Evolutionary conservation across 2,888 invertebrate genomes (phyloP).

Genomic region (Lampropteryx suffumata): DNA sequence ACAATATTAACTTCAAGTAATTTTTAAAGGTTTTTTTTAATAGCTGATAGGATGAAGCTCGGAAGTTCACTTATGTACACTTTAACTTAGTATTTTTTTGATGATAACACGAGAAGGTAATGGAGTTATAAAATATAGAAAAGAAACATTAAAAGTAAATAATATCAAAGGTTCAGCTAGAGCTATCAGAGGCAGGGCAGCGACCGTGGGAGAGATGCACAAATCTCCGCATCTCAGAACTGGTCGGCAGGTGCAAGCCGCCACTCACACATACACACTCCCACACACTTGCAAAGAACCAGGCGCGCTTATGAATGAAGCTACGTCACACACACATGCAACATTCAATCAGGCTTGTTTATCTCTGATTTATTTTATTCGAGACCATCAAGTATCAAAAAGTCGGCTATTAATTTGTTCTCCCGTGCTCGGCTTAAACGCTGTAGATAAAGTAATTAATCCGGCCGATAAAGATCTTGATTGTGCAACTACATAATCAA

Average conservation of each 20-base stretch:
- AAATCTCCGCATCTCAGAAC: conserved; percentile 83
- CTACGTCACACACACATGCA: conserved; percentile 49
- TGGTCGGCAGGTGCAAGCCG: conserved; percentile 79
- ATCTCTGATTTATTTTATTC: conserved; percentile 81
- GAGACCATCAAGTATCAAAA: conserved; percentile 70
- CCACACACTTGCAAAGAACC: conserved; percentile 50
- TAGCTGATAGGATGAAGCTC: too few relatives aligned
- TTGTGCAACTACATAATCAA: conserved; percentile 38
- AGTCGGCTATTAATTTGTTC: conserved; percentile 77
- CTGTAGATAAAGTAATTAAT: conserved; percentile 76
- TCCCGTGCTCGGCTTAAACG: conserved; percentile 64
- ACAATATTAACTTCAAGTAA: too few relatives aligned
- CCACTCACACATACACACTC: conserved; percentile 47
- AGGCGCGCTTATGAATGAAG: conserved; percentile 78
- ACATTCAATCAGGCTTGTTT: conserved; percentile 71
- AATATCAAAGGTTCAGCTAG: conserved; percentile 73
- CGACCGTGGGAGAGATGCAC: conserved; percentile 82
- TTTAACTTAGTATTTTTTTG: too few relatives aligned
- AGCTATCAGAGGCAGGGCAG: conserved; percentile 72
- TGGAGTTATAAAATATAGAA: conserved; percentile 40
- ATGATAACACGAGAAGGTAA: conserved; percentile 7
- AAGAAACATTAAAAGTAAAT: conserved; percentile 65
- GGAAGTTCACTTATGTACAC: too few relatives aligned
- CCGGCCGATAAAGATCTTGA: conserved; percentile 63
- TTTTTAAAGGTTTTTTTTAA: too few relatives aligned